Evolutionary conservation across 1,140 invertebrate genomes (phyloP).

Genomic region (Leptestheria dahalacensis): DNA sequence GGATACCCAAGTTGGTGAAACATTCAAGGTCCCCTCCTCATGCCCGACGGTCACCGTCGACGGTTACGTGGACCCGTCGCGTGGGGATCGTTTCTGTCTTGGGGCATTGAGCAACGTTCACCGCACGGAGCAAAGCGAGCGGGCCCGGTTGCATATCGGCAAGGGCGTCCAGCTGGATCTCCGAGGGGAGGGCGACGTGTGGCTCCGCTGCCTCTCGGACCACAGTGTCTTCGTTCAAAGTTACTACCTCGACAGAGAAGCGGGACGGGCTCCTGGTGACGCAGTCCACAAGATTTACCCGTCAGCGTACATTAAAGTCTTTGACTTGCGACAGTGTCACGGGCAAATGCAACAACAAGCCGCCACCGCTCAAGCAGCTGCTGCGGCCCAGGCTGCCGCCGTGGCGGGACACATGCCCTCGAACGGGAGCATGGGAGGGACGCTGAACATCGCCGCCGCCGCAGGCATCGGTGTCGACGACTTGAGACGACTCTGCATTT

Average conservation of each 20-base stretch:
- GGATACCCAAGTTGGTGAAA: conserved; percentile 95
- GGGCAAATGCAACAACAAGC: conserved; percentile 91
- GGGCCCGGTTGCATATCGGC: conserved; percentile 64
- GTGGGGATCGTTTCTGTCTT: conserved; percentile 87
- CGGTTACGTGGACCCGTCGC: conserved; percentile 97
- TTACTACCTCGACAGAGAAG: conserved; percentile 93
- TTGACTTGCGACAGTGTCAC: conserved; percentile 89
- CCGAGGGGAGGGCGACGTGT: conserved; percentile 92
- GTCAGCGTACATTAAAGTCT: conserved; percentile 92
- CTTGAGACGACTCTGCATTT: conserved; percentile 81
- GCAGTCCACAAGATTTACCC: conserved; percentile 98
- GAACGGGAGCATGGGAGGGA: conserved; percentile 17
- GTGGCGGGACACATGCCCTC: conserved; percentile 70
- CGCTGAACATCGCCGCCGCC: conserved; percentile 34
- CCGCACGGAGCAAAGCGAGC: conserved; percentile 82
- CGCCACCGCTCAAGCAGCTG: conserved; percentile 77
- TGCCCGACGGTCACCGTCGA: conserved; percentile 91
- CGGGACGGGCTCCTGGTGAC: conserved; percentile 86
- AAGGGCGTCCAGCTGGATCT: conserved; percentile 91
- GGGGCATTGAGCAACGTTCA: conserved; percentile 98
- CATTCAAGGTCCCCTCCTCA: conserved; percentile 91
- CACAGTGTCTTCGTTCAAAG: conserved; percentile 98
- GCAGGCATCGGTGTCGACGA: conserved; percentile 97
- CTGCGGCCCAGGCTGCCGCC: conserved; percentile 90
- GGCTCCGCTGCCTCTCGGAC: conserved; percentile 87